Evolutionary conservation across 2,888 invertebrate genomes (phyloP).

Genomic region (Sceliomorpha sp.): DNA sequence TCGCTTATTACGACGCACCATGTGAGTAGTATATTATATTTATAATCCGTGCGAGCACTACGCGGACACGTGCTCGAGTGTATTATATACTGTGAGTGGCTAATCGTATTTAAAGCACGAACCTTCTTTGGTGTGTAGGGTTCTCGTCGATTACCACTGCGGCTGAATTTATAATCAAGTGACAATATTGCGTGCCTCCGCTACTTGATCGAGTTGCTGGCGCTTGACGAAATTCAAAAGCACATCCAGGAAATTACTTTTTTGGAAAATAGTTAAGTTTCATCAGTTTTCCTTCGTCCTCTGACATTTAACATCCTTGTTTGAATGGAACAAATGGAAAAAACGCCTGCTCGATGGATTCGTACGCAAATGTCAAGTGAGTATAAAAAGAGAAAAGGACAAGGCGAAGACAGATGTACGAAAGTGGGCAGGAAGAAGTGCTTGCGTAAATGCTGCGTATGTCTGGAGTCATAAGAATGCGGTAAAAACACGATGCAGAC

Average conservation of each 20-base stretch:
- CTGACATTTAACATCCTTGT: too few species aligned
- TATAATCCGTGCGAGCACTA: slow-evolving; percentile 78
- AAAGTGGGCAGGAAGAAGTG: slow-evolving; percentile 59
- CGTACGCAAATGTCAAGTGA: slow-evolving; percentile 3
- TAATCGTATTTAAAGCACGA: slow-evolving; percentile 74
- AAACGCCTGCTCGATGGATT: too few species aligned
- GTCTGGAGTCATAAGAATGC: slow-evolving; percentile 69
- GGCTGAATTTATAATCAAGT: slow-evolving; percentile 71
- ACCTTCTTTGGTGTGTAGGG: slow-evolving; percentile 41
- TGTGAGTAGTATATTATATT: slow-evolving; percentile 74
- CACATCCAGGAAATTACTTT: too few species aligned
- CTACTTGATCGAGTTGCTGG: too few species aligned
- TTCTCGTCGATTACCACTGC: slow-evolving; percentile 61
- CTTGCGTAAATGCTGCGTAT: slow-evolving; percentile 71
- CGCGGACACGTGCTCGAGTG: slow-evolving; percentile 74
- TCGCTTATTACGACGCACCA: slow-evolving; percentile 58
- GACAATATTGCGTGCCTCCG: slow-evolving; percentile 60
- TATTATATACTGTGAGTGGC: slow-evolving; percentile 59
- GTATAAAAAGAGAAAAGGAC: slow-evolving; percentile 35
- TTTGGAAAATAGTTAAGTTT: not conserved
- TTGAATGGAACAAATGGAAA: too few species aligned
- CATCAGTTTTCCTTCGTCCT: too few species aligned
- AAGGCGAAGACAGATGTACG: slow-evolving; percentile 61
- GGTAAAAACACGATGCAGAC: slow-evolving; percentile 67
- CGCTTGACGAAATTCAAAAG: too few species aligned